phyloP scores from a whole-genome alignment of 2,888 invertebrate genomes.

The Sturmia bella region DNA sequence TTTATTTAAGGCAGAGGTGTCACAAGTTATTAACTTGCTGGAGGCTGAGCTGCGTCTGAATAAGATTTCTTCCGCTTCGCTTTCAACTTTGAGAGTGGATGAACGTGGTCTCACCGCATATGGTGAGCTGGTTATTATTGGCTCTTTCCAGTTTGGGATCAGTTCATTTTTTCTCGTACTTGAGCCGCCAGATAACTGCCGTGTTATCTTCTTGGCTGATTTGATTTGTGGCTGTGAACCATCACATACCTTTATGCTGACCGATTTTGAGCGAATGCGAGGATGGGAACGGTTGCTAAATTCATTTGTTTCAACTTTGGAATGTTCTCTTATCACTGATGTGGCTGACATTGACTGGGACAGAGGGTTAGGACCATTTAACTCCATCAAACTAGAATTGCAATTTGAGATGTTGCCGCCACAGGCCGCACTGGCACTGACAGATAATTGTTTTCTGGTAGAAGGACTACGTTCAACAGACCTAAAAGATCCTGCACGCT shows the following conservation, averaged over 20 bases:
- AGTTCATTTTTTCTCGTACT: constrained; percentile 70
- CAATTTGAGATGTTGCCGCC: constrained; percentile 54
- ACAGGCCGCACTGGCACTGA: constrained; percentile 72
- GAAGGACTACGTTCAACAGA: constrained; percentile 79
- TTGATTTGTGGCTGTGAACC: constrained; percentile 43
- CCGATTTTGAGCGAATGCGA: constrained; percentile 82
- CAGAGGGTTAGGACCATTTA: constrained; percentile 77
- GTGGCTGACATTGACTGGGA: constrained; percentile 83
- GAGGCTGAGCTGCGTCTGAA: constrained; percentile 68
- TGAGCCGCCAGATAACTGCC: constrained; percentile 71
- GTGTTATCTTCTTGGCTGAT: constrained; percentile 66
- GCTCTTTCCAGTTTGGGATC: constrained; percentile 72
- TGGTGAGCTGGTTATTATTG: constrained; percentile 74
- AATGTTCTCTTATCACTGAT: constrained; percentile 81
- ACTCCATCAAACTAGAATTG: constrained; percentile 66
- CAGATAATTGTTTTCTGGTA: constrained; percentile 81
- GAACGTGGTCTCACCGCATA: constrained; percentile 73
- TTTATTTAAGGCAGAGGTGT: constrained; percentile 77
- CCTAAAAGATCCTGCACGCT: constrained; percentile 86
- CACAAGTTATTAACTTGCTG: constrained; percentile 79
- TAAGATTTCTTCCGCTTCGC: constrained; percentile 56
- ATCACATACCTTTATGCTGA: constrained; percentile 78
- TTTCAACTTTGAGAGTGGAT: constrained; percentile 73
- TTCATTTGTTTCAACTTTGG: constrained; percentile 76
- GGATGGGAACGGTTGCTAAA: constrained; percentile 76